These are phyloP conservation scores for Smutsia temminckii DNA, from an alignment of 2,797 vertebrate genomes.

Conservation along the genomic window DNA sequence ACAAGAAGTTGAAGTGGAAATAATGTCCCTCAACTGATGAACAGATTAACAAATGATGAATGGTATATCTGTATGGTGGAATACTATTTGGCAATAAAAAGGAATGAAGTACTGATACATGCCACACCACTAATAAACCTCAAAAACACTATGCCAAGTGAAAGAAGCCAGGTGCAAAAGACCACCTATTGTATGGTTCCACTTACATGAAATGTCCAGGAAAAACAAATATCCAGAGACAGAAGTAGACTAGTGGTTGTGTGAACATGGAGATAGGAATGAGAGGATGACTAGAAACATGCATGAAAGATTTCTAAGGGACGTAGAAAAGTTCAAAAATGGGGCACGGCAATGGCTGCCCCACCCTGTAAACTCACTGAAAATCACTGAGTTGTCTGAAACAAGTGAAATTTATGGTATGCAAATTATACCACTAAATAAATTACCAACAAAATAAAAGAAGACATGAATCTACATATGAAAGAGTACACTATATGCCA, in stretches of 20 bases:
- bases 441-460: slow-evolving; percentile 20
- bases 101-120: neutral
- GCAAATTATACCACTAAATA: neutral
- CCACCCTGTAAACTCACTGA: neutral
- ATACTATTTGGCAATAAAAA: neutral
- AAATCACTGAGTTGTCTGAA: neutral
- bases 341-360: neutral
- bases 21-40: neutral
- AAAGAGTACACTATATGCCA: neutral
- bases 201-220: neutral
- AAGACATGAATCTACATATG: neutral
- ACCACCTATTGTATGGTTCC: neutral
- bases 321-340: neutral
- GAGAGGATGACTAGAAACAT: neutral
- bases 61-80: neutral
- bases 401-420: neutral
- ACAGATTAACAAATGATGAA: neutral
- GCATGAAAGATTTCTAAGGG: neutral
- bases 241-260: neutral
- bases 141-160: neutral
- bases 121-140: neutral
- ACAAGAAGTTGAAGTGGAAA: neutral
- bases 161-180: neutral
- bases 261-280: neutral
- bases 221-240: neutral